Conservation (phyloP, 2,113 vertebrate genomes). For the Burhinus oedicnemus region DNA sequence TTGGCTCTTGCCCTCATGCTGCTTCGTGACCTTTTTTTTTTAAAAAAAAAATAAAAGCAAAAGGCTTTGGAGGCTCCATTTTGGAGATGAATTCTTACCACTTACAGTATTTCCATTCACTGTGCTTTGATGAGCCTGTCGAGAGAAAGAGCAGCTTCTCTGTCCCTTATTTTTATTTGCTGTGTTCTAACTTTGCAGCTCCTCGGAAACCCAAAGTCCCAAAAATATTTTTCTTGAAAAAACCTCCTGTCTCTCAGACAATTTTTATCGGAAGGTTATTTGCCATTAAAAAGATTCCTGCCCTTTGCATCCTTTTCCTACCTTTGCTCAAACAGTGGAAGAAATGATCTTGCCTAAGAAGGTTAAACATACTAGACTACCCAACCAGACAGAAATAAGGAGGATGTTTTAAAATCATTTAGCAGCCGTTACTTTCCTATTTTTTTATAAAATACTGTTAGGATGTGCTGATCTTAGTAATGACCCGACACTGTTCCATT, state of each 20-base stretch:
- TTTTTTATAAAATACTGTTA: neutral
- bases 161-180: constrained; percentile 69
- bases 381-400: constrained; percentile 36
- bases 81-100: constrained; percentile 56
- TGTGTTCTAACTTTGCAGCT: constrained; percentile 57
- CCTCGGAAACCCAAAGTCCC: constrained; percentile 36
- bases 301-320: constrained; percentile 28
- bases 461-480: neutral
- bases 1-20: constrained; percentile 57
- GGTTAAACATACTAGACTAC: constrained; percentile 15
- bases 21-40: constrained; percentile 44
- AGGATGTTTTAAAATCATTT: neutral
- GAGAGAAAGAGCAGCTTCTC: constrained; percentile 46
- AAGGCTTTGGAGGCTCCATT: constrained; percentile 63
- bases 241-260: constrained; percentile 28
- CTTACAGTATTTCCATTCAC: constrained; percentile 66
- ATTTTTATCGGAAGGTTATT: constrained; percentile 54
- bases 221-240: constrained; percentile 64
- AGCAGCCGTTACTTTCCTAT: neutral
- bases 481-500: neutral
- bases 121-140: constrained; percentile 64
- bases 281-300: constrained; percentile 42
- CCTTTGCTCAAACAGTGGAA: constrained; percentile 59
- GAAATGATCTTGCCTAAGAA: constrained; percentile 41
- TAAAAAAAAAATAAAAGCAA: constrained; percentile 59